Base-by-base conservation (phyloP, 2,797 vertebrate species). In the Sardinella longiceps region DNA sequence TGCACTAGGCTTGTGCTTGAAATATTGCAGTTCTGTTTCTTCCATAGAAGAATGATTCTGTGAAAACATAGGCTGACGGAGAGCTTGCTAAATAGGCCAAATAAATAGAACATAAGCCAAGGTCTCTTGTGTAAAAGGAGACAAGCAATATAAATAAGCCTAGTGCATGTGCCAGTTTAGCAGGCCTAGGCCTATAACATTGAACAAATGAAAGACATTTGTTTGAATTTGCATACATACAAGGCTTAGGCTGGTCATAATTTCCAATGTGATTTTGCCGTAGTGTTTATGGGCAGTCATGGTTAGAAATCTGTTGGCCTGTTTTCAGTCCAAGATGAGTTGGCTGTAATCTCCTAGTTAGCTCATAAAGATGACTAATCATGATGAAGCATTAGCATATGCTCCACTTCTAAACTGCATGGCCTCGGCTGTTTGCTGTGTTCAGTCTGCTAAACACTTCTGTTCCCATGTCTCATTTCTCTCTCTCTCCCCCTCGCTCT, bases 381-480 rank as follows among this genome's bases (percentile, higher is more conserved):
- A 70, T 37, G 12, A 70, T 37, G 3, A 14, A 11, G n/a, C 56
- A 60, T 60, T 60, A 60, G 9, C 60, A 63, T 63, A 63, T 28
- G 60, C 60, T 63, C 28, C n/a, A 28, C 60, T 63, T 63, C 51
- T 53, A 23, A 53, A 53, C 51, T 14, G 48, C 51, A 12, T 48
- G 46, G 46, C 7, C 46, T 48, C 7, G 46, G 46, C 46, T 48
- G 46, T 28, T 45, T n/a, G n/a, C n/a, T n/a, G n/a, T n/a, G n/a
- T n/a, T 48, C 12, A 48, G 43, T 51, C 9, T 12, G 2, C 25
- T 63, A 77, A 30, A 70, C 51, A 46, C 37, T 14, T 86, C 58
- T 48, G 12, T 20, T 20, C 37, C 23, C 15, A 33, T 89, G 81
- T 60, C 86, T 85, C 28, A n/a, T 66, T 0, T 66, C 11, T 30